Evolutionary conservation across 2,113 vertebrate species (phyloP), one percentile per base, ranked within the genome.

Genomic region (Pterocles orientalis): DNA sequence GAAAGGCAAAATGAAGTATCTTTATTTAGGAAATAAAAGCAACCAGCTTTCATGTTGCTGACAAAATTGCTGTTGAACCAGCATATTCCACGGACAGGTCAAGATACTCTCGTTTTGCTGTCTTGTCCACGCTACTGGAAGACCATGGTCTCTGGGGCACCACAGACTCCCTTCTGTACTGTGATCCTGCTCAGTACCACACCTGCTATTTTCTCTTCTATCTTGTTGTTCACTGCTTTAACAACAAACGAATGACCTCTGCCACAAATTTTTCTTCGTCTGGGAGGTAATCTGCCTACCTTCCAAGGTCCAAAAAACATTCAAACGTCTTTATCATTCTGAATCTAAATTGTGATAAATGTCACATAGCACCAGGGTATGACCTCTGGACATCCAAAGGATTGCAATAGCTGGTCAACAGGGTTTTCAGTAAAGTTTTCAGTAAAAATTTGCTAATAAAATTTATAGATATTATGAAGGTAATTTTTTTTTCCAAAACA

Each of bases 221-320:
- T 18, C 1, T 11, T 8, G 2, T 8, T 65, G 18, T 18, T 86
- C 0, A 0, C 64, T 75, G 19, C 56, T 90, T 45, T 80, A 65
- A 31, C 24, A 56, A n/a, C 0, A 2, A 41, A 80, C 31, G 26
- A 84, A 50, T 23, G 11, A 48, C 17, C 5, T 9, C 29, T 4
- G 6, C 6, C 45, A 76, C 7, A 43, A 41, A 15, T 25, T 3
- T 39, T 79, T 68, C 29, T 69, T 66, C 18, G 43, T 25, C 19
- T 0, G 1, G 7, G 20, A 83, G 25, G 54, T 64, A 65, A 31
- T 10, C 29, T 66, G 14, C 9, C 8, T 51, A 39, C 45, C 48
- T 80, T 88, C 24, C 11, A 51, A 36, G 11, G 18, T 64, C 18
- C 11, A 29, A 18, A 61, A 54, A 72, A 3, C 25, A 25, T 16